Evolutionary conservation across 2,888 invertebrate species (phyloP).

Genomic region (Adela reaumurella): DNA sequence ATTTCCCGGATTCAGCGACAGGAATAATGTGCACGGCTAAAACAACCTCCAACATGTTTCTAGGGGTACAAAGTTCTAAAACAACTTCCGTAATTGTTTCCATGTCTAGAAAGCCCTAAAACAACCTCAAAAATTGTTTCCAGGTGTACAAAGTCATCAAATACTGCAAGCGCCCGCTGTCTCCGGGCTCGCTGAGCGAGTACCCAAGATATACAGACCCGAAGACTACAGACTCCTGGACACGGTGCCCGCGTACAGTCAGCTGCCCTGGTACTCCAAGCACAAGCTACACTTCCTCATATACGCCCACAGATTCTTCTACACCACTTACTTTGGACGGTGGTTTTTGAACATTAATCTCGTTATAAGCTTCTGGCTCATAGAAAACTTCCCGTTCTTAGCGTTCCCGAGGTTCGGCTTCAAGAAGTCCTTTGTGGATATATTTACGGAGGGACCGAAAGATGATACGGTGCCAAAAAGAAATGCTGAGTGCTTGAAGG

Average conservation of each 20-base stretch:
- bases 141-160: slow-evolving; percentile 28
- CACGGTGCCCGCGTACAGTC: slow-evolving; percentile 40
- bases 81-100: too few relatives aligned
- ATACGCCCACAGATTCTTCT: slow-evolving; percentile 17
- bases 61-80: too few relatives aligned
- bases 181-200: slow-evolving; percentile 21
- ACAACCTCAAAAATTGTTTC: slow-evolving; percentile 4
- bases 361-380: slow-evolving; percentile 55
- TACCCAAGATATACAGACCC: slow-evolving; percentile 17
- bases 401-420: slow-evolving; percentile 65
- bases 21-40: too few relatives aligned
- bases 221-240: slow-evolving; percentile 38
- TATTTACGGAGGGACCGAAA: slow-evolving; percentile 40
- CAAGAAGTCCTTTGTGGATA: slow-evolving; percentile 57
- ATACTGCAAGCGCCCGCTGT: slow-evolving; percentile 23
- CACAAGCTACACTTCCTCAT: slow-evolving; percentile 22
- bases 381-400: slow-evolving; percentile 65
- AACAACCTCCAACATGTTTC: too few relatives aligned
- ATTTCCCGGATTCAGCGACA: too few relatives aligned
- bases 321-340: slow-evolving; percentile 50
- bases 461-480: slow-evolving; percentile 28
- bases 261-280: slow-evolving; percentile 21
- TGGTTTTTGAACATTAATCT: slow-evolving; percentile 61
- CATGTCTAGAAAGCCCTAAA: too few relatives aligned
- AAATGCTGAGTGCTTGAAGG: slow-evolving; percentile 29